Percentiles rank a stretch among this genome's conserved stretches.
Conservation (phyloP, 2,113 vertebrate species). For the Rhea pennata region DNA sequence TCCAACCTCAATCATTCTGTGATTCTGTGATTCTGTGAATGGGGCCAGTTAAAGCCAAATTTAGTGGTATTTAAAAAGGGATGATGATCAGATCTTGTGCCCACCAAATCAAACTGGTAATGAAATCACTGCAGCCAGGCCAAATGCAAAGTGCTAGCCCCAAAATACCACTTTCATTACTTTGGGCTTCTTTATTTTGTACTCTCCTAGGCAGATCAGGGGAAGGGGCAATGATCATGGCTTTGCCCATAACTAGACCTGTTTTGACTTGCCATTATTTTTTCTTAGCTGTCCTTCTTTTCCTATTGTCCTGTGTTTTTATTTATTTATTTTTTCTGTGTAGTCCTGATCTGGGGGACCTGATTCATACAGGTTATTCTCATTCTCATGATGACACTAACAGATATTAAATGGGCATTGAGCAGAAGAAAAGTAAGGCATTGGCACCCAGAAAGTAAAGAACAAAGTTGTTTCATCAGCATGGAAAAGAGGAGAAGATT, state of each 20-base stretch:
- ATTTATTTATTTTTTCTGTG: not conserved
- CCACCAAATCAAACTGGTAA: not conserved
- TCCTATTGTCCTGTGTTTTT: not conserved
- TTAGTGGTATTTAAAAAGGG: not conserved
- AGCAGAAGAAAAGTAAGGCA: not conserved
- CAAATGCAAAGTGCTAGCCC: not conserved
- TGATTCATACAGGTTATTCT: not conserved
- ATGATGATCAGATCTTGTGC: not conserved
- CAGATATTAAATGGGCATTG: not conserved
- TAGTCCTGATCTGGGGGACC: not conserved
- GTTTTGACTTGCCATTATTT: not conserved
- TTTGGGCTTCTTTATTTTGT: not conserved
- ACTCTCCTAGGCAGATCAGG: fast-evolving
- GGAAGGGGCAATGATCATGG: not conserved
- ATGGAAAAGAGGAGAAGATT: not conserved
- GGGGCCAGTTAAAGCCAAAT: not conserved
- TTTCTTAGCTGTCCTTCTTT: not conserved
- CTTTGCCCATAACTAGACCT: not conserved
- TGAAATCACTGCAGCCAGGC: not conserved
- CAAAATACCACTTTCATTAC: not conserved
- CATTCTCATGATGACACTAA: not conserved
- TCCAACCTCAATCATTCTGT: no score
- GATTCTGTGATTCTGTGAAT: no score
- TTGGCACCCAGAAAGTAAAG: not conserved
- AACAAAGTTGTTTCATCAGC: not conserved